Conservation (phyloP, 1,140 invertebrate genomes). For the Telenomus remus region DNA sequence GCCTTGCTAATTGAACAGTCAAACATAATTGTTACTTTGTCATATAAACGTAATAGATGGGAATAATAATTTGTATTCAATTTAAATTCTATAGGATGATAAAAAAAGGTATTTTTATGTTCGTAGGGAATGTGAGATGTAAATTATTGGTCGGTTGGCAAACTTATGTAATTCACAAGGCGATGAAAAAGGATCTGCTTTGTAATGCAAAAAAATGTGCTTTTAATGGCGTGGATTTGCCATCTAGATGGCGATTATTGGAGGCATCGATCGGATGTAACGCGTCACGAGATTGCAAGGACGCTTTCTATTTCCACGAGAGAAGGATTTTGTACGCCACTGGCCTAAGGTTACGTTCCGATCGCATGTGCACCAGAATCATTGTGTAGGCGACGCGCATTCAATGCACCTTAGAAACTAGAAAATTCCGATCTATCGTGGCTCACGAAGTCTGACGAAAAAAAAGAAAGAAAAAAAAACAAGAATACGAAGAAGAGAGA, state of each 20-base stretch:
- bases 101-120: no score
- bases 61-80: no score
- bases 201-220: slow-evolving; percentile 36
- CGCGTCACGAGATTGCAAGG: slow-evolving; percentile 51
- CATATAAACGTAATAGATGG: no score
- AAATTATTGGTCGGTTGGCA: no score
- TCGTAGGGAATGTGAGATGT: no score
- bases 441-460: slow-evolving; percentile 16
- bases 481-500: slow-evolving; percentile 46
- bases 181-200: slow-evolving; percentile 26
- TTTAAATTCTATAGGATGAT: no score
- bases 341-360: slow-evolving; percentile 57
- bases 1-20: slow-evolving; percentile 53
- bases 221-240: slow-evolving; percentile 28
- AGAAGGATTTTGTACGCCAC: slow-evolving; percentile 41
- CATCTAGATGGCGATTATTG: slow-evolving; percentile 39
- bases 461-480: slow-evolving; percentile 10
- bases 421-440: slow-evolving; percentile 42
- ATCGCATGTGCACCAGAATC: slow-evolving; percentile 32
- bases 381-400: slow-evolving; percentile 55
- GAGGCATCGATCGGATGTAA: slow-evolving; percentile 49
- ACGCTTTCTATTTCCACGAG: slow-evolving; percentile 57
- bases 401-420: slow-evolving; percentile 45
- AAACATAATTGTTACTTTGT: background rate
- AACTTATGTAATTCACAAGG: slow-evolving; percentile 19